A percentile compares a stretch with the other conserved stretches of the same genome.
Conservation (phyloP, 2,888 invertebrate genomes). For the Allolobophora icterica region DNA sequence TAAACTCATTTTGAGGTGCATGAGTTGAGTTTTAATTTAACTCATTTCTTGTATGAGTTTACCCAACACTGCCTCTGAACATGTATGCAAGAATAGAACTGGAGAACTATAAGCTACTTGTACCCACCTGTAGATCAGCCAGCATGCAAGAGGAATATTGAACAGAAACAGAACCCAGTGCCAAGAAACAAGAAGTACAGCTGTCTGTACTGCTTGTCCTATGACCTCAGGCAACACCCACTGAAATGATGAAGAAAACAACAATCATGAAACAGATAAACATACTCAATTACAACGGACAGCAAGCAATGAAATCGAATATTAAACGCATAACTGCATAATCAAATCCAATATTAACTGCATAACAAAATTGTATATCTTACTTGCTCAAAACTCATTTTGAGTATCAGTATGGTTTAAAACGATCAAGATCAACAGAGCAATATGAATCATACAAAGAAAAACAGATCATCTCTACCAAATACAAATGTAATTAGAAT, state of each 20-base stretch:
- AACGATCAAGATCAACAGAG: background rate
- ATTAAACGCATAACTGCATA: no score
- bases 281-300: background rate
- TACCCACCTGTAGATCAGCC: constrained; percentile 78
- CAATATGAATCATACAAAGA: background rate
- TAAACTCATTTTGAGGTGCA: no score
- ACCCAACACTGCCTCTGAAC: no score
- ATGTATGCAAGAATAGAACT: background rate
- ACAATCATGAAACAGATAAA: background rate
- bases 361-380: background rate
- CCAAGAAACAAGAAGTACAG: constrained; percentile 70
- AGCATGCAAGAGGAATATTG: constrained; percentile 82
- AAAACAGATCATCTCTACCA: background rate
- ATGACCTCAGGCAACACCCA: constrained; percentile 27
- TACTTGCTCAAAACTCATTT: constrained; percentile 8
- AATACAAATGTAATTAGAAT: background rate
- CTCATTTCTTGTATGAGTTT: no score
- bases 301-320: no score
- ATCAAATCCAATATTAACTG: background rate
- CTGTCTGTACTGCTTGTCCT: background rate
- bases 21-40: no score
- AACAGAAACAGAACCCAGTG: constrained; percentile 79
- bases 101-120: background rate
- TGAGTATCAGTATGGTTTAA: background rate
- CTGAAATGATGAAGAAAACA: background rate